Base-by-base conservation (phyloP, 2,113 vertebrate genomes). In the Bombycilla garrulus region DNA sequence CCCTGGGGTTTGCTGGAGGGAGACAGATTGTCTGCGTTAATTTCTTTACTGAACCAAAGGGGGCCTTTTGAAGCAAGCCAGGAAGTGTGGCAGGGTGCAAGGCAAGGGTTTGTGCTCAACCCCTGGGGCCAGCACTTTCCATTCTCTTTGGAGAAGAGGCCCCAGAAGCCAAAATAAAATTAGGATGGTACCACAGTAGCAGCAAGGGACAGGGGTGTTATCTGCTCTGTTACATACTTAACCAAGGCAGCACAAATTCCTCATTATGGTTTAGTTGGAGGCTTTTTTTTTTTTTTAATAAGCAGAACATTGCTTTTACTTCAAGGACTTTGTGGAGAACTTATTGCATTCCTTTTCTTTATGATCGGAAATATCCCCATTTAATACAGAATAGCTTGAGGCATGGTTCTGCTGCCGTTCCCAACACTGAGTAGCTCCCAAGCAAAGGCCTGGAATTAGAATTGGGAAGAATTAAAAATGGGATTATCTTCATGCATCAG, bases 281-380 rank as follows among this genome's bases (percentile, higher is more conserved):
- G 71, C 33, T 61, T 91, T 67, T 56, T 76, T 66, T 35, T 81
- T 85, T 82, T 86, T 65, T 31, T 12, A 85, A 77, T 56, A 81
- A 56, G 67, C 93, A 86, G 50, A 14, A 3, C 69, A 38, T 38
- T 92, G 47, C 79, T 74, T 88, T 88, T 74, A 86, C 79, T 96
- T 94, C 62, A 90, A 94, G 88, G 72, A 40, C 40, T 90, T 95
- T 83, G 82, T 90, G 62, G 85, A 67, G 94, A 93, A 66, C 66
- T 85, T 95, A 85, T 92, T 92, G 80, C 90, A 95, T 96, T 96
- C 94, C 69, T 96, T 81, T 88, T 14, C 60, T 96, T 96, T 95
- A 93, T 81, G 95, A 88, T 94, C n/a, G 72, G 95, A 96, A 97
- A 93, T 94, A 95, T 90, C 88, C 65, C 42, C 29, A 24, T 93